Evolutionary conservation across 2,113 vertebrate species (phyloP).

Genomic region (Merops nubicus): DNA sequence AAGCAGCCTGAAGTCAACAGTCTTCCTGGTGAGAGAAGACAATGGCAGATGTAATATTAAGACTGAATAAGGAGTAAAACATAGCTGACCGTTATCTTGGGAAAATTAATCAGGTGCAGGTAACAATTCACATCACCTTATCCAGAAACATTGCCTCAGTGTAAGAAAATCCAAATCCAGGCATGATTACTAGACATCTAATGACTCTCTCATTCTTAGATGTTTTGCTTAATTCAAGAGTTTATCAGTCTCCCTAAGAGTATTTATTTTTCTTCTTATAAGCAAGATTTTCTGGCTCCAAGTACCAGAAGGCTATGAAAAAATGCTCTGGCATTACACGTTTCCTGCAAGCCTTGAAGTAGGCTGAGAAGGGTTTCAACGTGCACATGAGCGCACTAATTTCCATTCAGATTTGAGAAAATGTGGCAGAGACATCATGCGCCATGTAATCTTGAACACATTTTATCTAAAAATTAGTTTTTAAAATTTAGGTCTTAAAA

Average conservation of each 20-base stretch:
- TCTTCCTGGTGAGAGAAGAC: neutral
- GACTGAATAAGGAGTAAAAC: neutral
- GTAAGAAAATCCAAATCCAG: neutral
- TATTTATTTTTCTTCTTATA: neutral
- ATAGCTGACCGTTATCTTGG: neutral
- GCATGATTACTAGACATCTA: neutral
- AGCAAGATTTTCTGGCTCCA: neutral
- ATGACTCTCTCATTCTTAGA: neutral
- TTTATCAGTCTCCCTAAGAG: neutral
- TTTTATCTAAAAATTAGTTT: neutral
- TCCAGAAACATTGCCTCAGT: neutral
- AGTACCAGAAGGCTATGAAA: neutral
- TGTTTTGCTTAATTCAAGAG: neutral
- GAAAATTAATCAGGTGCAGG: neutral
- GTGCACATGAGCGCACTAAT: neutral
- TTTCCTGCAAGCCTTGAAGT: neutral
- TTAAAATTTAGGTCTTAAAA: neutral
- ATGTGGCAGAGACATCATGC: neutral
- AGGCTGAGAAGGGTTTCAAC: neutral
- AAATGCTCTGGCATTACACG: neutral
- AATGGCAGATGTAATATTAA: neutral
- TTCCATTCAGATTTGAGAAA: neutral
- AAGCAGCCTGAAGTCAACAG: slow-evolving; percentile 40
- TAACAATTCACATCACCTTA: neutral
- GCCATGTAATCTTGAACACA: neutral